Base-by-base conservation (phyloP, 1,140 invertebrate species). In the Micrasema minimum region DNA sequence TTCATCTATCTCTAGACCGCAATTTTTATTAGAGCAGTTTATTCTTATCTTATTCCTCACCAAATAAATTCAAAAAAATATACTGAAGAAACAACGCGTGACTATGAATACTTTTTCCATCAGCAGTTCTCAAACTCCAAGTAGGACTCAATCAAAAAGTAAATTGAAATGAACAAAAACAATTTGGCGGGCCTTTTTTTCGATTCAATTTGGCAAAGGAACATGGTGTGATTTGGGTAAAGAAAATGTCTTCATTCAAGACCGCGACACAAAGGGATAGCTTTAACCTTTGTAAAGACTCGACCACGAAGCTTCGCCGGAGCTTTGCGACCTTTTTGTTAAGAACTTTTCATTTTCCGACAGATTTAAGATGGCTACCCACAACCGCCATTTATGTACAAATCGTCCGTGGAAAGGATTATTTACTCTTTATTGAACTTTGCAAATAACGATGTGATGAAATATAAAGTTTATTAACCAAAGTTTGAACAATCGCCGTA, bases 111-210 rank as follows among this genome's bases (percentile, higher is more conserved):
- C 18, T 59, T 59, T 59, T 59, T 22, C 38, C 18, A 59, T 41
- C 35, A 20, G 22, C 55, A 22, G 55, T 59, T 46, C 22, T 38
- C 16, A 16, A 64, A 64, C 41, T 64, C 45, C 20, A 46, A 64
- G 46, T 46, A 41, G 20, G 59, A 64, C 43, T 46, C 41, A 46
- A 64, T 64, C 43, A 45, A 64, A 64, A 64, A 46, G 41, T 23
- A 64, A 64, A 64, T 64, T 64, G 59, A 64, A 64, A 64, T 45
- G 59, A 64, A 64, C 38, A 46, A 64, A 62, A 31, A 64, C 41
- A 64, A 64, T 64, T 46, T 64, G 12, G 26, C 9, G 37, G 14
- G 10, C 10, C 14, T 46, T 64, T 22, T 23, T 64, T 46, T 18
- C 22, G 22, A 64, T 64, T 64, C 59, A 64, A 64, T 64, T 64